phyloP scores from a whole-genome alignment of 2,797 vertebrate genomes.

The Urocyon cinereoargenteus region DNA sequence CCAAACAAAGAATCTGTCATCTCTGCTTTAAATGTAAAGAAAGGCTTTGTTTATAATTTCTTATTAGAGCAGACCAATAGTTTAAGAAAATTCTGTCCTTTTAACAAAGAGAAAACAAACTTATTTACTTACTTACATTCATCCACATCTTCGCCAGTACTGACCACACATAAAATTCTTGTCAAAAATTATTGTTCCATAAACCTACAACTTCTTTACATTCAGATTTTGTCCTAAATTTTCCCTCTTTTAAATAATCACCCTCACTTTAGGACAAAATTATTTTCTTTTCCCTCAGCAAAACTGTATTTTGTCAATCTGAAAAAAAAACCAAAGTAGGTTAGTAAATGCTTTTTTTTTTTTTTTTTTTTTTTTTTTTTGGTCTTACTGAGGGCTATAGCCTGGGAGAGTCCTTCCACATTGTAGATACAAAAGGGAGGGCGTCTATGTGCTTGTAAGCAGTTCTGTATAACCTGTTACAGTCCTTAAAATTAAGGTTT shows the following conservation, averaged over 20 bases:
- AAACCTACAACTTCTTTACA: not conserved
- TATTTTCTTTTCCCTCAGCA: not conserved
- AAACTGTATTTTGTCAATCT: not conserved
- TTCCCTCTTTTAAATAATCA: not conserved
- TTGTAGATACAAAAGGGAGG: too few relatives aligned
- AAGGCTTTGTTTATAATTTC: not conserved
- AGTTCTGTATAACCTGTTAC: not conserved
- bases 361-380: too few relatives aligned
- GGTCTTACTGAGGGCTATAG: not conserved
- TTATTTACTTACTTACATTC: not conserved
- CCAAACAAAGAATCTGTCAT: not conserved
- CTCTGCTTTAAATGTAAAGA: not conserved
- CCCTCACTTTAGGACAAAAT: not conserved
- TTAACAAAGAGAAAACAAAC: not conserved
- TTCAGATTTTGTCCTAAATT: not conserved
- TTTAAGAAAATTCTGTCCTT: not conserved
- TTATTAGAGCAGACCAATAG: not conserved
- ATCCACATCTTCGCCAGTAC: not conserved
- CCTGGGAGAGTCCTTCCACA: not conserved
- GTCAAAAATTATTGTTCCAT: not conserved
- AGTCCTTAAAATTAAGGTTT: not conserved
- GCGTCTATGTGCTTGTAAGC: too few relatives aligned
- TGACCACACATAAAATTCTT: not conserved
- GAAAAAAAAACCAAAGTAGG: not conserved
- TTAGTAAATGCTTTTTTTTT: not conserved